These are phyloP conservation scores for Scleropages formosus DNA, from an alignment of 2,797 vertebrate species.

Conservation along the genomic window DNA sequence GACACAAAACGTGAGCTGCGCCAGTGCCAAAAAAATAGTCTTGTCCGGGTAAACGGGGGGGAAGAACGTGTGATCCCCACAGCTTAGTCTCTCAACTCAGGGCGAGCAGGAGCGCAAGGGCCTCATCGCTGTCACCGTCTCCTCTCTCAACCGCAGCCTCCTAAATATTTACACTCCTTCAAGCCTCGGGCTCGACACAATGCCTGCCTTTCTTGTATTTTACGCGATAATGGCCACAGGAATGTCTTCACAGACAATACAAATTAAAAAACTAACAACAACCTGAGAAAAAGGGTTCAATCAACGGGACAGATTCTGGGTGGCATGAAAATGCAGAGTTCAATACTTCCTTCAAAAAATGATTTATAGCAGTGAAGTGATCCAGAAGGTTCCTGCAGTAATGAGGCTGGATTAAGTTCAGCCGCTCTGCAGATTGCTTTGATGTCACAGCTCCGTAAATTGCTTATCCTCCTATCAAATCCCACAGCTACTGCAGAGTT, in stretches of 20 bases:
- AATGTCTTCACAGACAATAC: slow-evolving; percentile 15
- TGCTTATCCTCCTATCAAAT: slow-evolving; percentile 30
- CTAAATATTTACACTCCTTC: slow-evolving; percentile 68
- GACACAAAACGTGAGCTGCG: slow-evolving; percentile 60
- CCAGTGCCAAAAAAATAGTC: not conserved
- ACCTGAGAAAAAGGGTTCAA: not conserved
- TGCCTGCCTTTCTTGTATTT: slow-evolving; percentile 46
- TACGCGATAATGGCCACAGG: slow-evolving; percentile 12
- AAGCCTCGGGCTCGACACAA: slow-evolving; percentile 50
- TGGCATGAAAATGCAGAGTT: not conserved
- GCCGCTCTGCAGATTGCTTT: not conserved
- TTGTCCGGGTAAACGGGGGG: not conserved
- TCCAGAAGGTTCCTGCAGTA: not conserved
- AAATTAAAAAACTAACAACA: not conserved
- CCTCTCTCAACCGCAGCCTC: slow-evolving; percentile 50
- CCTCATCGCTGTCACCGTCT: slow-evolving; percentile 49
- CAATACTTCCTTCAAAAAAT: not conserved
- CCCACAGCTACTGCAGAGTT: slow-evolving; percentile 9
- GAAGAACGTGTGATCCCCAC: not conserved
- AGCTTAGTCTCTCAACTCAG: slow-evolving; percentile 34
- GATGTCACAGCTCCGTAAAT: slow-evolving; percentile 14
- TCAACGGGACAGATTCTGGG: not conserved
- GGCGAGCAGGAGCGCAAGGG: slow-evolving; percentile 55
- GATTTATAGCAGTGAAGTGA: slow-evolving; percentile 11
- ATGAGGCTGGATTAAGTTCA: slow-evolving; percentile 5